phyloP scores from a whole-genome alignment of 2,113 vertebrate genomes.

The Phyllostomus discolor region DNA sequence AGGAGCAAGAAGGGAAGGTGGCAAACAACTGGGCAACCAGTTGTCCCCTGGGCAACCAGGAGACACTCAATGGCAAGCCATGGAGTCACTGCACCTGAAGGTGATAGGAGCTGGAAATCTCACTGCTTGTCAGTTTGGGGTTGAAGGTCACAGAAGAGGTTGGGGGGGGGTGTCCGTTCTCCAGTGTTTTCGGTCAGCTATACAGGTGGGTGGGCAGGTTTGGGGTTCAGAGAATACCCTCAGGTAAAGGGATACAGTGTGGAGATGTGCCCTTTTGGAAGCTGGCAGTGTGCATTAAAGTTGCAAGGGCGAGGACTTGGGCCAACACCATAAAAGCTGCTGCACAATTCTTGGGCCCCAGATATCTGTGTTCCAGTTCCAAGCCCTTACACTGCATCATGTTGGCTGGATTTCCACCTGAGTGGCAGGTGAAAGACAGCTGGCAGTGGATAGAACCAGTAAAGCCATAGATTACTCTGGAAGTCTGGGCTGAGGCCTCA shows the following conservation, averaged over 20 bases:
- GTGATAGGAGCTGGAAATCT: no score
- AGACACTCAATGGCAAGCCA: background rate
- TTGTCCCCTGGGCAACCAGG: no score
- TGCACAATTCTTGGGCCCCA: background rate
- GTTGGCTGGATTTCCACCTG: background rate
- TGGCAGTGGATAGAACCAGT: background rate
- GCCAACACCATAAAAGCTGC: background rate
- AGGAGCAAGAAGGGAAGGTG: background rate
- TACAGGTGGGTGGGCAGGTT: accelerated
- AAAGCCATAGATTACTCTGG: background rate
- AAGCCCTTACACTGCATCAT: background rate
- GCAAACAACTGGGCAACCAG: no score
- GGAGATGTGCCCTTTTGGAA: background rate
- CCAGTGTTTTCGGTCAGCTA: background rate
- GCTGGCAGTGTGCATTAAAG: background rate
- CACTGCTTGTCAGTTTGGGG: background rate
- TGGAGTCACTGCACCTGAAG: background rate
- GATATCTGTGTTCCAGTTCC: background rate
- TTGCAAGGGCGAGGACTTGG: background rate
- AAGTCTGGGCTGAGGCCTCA: background rate
- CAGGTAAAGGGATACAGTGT: background rate
- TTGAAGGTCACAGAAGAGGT: background rate
- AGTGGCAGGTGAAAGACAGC: background rate
- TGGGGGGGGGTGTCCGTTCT: background rate
- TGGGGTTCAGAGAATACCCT: background rate